Evolutionary conservation across 2,888 invertebrate genomes (phyloP).

Genomic region (Pristionchus maxplancki): DNA sequence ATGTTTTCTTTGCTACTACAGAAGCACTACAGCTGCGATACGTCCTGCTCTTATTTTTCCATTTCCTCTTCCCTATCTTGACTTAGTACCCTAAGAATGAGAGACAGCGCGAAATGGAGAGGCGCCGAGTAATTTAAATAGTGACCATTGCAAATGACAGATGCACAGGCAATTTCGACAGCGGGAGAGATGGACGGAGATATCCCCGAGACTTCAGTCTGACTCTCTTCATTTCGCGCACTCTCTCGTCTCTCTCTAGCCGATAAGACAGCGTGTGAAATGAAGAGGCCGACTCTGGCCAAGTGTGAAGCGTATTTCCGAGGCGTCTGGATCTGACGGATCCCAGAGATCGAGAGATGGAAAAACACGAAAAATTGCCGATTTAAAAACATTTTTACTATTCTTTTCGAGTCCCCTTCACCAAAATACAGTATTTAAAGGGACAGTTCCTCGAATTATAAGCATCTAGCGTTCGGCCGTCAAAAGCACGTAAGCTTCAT

Average conservation of each 20-base stretch:
- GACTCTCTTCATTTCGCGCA: too few relatives aligned
- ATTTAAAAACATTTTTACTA: too few relatives aligned
- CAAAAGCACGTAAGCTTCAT: background rate
- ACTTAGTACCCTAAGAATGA: background rate
- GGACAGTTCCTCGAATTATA: too few relatives aligned
- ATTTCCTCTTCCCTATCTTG: constrained; percentile 4
- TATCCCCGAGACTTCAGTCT: background rate
- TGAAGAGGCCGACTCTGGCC: too few relatives aligned
- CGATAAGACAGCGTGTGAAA: too few relatives aligned
- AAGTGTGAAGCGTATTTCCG: background rate
- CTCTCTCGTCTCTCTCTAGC: too few relatives aligned
- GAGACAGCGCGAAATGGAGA: background rate
- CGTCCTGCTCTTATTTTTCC: background rate
- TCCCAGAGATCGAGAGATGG: background rate
- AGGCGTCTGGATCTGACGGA: background rate
- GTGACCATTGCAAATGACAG: constrained; percentile 28
- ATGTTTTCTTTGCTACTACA: too few relatives aligned
- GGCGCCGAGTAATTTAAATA: constrained; percentile 1
- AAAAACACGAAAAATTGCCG: too few relatives aligned
- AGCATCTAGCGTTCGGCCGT: background rate
- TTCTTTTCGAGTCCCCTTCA: too few relatives aligned
- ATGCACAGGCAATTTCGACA: background rate
- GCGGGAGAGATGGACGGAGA: background rate
- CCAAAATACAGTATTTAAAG: too few relatives aligned
- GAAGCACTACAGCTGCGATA: background rate